Evolutionary conservation across 2,888 invertebrate genomes (phyloP).

Genomic region (Willowsia nigromaculata): DNA sequence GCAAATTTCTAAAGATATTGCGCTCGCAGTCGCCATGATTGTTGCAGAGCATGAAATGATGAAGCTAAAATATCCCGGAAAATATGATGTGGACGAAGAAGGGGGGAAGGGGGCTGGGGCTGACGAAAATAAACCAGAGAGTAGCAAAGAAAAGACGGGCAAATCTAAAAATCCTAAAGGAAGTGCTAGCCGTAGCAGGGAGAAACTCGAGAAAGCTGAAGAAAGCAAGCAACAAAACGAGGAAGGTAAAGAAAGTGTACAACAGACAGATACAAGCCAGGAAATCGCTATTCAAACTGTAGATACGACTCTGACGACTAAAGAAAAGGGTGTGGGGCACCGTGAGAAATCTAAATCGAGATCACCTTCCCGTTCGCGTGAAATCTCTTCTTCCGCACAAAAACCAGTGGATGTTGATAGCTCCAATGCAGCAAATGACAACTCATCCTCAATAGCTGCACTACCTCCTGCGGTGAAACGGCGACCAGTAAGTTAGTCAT

Average conservation of each 20-base stretch:
- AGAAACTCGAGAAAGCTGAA: neutral
- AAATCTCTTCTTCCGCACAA: neutral
- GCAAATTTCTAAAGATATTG: constrained; percentile 56
- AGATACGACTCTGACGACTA: neutral
- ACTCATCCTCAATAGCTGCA: neutral
- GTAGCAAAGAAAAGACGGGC: neutral
- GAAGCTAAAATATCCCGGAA: neutral
- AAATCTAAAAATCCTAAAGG: neutral
- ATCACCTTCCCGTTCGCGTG: neutral
- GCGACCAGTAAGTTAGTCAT: neutral
- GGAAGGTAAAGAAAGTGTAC: no score
- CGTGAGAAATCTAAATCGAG: neutral
- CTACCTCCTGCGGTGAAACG: neutral
- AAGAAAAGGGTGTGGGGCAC: neutral
- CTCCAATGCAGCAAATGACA: neutral
- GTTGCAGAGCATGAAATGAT: constrained; percentile 60
- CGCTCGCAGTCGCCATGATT: constrained; percentile 64
- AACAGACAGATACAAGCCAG: neutral
- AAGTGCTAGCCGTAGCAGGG: neutral
- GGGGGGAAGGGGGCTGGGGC: neutral
- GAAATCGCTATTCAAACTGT: neutral
- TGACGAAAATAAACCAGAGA: no score
- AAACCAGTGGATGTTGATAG: neutral
- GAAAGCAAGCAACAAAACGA: neutral
- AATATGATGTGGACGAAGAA: constrained; percentile 23